Evolutionary conservation across 2,797 vertebrate species (phyloP).

Genomic region (Spondyliosoma cantharus): DNA sequence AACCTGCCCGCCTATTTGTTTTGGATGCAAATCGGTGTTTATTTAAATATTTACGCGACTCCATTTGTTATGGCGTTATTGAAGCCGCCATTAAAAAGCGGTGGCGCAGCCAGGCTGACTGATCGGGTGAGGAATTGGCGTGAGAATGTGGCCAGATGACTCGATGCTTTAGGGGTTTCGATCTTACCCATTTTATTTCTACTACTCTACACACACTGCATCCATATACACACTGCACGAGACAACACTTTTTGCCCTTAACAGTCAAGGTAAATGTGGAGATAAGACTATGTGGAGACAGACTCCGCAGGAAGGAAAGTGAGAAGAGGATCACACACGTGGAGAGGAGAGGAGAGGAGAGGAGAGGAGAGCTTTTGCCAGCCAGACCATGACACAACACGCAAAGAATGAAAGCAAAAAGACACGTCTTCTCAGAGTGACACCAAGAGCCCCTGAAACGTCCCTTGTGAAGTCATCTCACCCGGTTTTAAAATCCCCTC

Average conservation of each 20-base stretch:
- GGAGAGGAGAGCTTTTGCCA: constrained; percentile 3
- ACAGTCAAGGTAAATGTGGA: constrained; percentile 14
- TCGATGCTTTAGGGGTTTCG: neutral
- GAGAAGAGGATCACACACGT: constrained; percentile 27
- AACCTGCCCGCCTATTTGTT: constrained; percentile 76
- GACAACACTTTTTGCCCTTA: neutral
- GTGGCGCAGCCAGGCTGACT: constrained; percentile 6
- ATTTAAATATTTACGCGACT: constrained; percentile 79
- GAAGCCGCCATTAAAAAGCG: constrained; percentile 46
- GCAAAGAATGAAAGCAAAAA: constrained; percentile 59
- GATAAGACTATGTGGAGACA: neutral
- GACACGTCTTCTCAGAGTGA: constrained; percentile 33
- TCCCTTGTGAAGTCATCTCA: constrained; percentile 50
- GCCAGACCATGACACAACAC: constrained; percentile 42
- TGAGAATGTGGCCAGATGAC: neutral
- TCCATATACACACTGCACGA: neutral
- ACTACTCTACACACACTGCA: neutral
- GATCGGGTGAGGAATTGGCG: constrained; percentile 4
- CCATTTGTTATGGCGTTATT: constrained; percentile 69
- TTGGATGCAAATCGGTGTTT: constrained; percentile 79
- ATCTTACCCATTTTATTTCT: constrained; percentile 13
- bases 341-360: neutral
- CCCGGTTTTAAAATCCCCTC: constrained; percentile 33
- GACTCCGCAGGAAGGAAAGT: neutral
- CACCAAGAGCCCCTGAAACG: constrained; percentile 47